Evolutionary conservation across 2,797 vertebrate genomes (phyloP), one percentile per base, ranked within the genome.

Genomic region (Urocyon cinereoargenteus): DNA sequence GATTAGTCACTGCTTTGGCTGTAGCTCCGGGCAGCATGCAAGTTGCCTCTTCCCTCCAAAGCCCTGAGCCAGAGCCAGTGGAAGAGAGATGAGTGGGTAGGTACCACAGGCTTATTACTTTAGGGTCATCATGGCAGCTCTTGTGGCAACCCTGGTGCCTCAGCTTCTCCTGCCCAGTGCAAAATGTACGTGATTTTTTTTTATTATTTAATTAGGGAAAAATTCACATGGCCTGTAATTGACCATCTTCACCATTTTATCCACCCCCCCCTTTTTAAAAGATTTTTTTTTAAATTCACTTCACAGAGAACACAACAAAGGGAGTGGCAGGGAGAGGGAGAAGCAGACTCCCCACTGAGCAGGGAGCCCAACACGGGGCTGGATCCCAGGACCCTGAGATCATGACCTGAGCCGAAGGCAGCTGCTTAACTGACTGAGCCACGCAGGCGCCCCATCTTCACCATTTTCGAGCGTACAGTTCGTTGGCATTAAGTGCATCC

Each of bases 1-100:
- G 36, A 18, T 95, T 77, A 90, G 64, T 94, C 86, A 93, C 14
- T 83, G 92, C 79, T 96, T 78, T 91, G 97, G 93, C 95, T 64
- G 34, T 5, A 64, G 45, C 91, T 22, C 62, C 85, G 61, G 97
- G 96, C 2, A 31, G 88, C 72, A 6, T 22, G 5, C 64, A 6
- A 6, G 61, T 9, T 1, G 36, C 24, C 1, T 2, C 24, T 53
- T 68, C 70, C 75, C 59, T 62, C 64, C 31, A 45, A 34, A 34
- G 66, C 66, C 18, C 6, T 0, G 57, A 89, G 77, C 49, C 22
- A 2, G 53, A 93, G 95, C n/a, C 26, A 1, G 78, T 53, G 1
- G 19, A 40, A 10, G 34, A n/a, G 79, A 45, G 40, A 7, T 45
- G 40, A 45, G 40, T 45, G 40, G 40, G 40, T 15, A 21, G 45